Conservation (phyloP, 2,797 vertebrate genomes). For the Alosa sapidissima region DNA sequence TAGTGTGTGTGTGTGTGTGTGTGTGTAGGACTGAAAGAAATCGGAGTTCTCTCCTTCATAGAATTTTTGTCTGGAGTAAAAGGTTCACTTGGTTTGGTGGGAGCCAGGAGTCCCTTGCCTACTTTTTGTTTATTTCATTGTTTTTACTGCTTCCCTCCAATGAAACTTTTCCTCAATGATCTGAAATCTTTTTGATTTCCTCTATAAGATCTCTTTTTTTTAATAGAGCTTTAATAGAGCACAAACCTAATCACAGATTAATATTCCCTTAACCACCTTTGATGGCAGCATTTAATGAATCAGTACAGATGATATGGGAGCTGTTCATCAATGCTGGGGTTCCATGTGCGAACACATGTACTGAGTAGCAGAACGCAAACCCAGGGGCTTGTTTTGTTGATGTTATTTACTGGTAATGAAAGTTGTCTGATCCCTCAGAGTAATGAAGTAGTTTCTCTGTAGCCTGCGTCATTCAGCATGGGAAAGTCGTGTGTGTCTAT, state of each 20-base stretch:
- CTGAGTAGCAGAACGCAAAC: not conserved
- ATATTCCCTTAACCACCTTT: not conserved
- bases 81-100: not conserved
- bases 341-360: not conserved
- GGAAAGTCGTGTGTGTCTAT: conserved; percentile 50
- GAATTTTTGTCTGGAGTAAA: not conserved
- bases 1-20: not conserved
- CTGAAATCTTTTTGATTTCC: not conserved
- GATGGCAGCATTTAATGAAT: not conserved
- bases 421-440: conserved; percentile 20
- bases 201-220: not conserved
- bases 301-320: not conserved
- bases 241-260: not conserved
- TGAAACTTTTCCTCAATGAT: not conserved
- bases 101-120: not conserved
- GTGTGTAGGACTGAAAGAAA: not conserved
- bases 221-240: not conserved
- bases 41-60: not conserved
- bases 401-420: conserved; percentile 39
- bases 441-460: conserved; percentile 20
- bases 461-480: conserved; percentile 47
- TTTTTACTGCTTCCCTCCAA: conserved; percentile 7
- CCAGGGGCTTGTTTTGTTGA: conserved; percentile 21
- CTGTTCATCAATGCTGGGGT: not conserved
- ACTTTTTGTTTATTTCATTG: not conserved